Evolutionary conservation across 2,888 invertebrate species (phyloP).

Genomic region (Meteorus colon): DNA sequence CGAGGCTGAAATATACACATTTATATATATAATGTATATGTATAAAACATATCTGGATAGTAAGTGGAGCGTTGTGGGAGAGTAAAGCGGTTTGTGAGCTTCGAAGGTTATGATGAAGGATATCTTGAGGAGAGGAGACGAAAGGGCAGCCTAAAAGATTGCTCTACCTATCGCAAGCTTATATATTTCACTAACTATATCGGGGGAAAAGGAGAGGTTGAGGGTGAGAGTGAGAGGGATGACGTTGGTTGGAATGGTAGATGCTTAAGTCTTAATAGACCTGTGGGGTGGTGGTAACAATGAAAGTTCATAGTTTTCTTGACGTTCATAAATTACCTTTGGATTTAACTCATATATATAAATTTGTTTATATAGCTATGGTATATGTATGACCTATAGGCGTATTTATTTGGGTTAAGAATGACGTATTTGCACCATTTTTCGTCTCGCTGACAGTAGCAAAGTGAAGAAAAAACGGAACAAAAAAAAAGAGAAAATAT

Average conservation of each 20-base stretch:
- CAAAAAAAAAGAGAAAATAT: too few relatives aligned
- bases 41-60: not conserved
- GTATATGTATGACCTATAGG: not conserved
- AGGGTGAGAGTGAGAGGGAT: not conserved
- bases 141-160: not conserved
- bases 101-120: not conserved
- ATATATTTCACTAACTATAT: constrained; percentile 8
- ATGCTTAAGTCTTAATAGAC: constrained; percentile 48
- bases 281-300: constrained; percentile 6
- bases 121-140: not conserved
- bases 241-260: constrained; percentile 48
- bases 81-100: not conserved
- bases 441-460: not conserved
- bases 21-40: not conserved
- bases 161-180: not conserved
- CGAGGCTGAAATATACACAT: constrained; percentile 16
- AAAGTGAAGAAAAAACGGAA: not conserved
- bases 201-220: not conserved
- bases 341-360: not conserved
- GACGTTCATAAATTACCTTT: not conserved
- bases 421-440: not conserved
- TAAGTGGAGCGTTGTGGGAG: not conserved
- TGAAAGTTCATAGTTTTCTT: not conserved
- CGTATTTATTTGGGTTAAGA: not conserved
- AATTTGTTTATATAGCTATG: not conserved